Evolutionary conservation across 2,888 invertebrate species (phyloP), one percentile per base, ranked within the genome.

Genomic region (Oxycera nigricornis): DNA sequence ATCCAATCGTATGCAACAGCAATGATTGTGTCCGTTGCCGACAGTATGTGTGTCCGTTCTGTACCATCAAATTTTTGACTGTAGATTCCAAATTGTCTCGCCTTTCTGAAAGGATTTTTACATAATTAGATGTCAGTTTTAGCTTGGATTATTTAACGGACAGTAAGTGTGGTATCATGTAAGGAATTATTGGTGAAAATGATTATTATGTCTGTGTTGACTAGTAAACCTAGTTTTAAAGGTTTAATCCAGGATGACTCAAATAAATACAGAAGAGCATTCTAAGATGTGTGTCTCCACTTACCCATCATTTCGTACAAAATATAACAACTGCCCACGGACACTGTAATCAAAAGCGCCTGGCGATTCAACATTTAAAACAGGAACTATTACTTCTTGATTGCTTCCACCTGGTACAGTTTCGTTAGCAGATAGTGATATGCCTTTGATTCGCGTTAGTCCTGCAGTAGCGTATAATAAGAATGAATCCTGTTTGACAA

Each of bases 1-100:
- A 94, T 88, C 93, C 94, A 94, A 85, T 96, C 96, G 74, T 94
- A 89, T 41, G 94, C 94, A 77, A 96, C 83, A 2, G 93, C 92
- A 79, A 26, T 82, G 80, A 72, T 79, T 91, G 50, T 46, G 80
- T 91, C 90, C 82, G 89, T 88, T 79, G 88, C 87, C 1, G 87
- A 86, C 17, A 91, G 82, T 80, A 92, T 87, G 50, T 88, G 85
- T 82, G 89, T 88, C 57, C 88, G 87, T 1, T 84, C 85, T 20
- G 85, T 83, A 11, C 90, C 91, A 82, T 90, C 89, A 65, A 92
- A 82, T 76, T 88, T 88, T 82, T 91, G 91, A 1, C 91, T 87
- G 57, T 89, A 88, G 74, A 93, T 91, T 77, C 88, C 87, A 81
- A 88, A 90, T 79, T 87, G 88, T 81, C n/a, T 76, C 70, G 39